These are phyloP conservation scores for Abscondita cerata DNA, from an alignment of 2,888 invertebrate species.

Conservation along the genomic window DNA sequence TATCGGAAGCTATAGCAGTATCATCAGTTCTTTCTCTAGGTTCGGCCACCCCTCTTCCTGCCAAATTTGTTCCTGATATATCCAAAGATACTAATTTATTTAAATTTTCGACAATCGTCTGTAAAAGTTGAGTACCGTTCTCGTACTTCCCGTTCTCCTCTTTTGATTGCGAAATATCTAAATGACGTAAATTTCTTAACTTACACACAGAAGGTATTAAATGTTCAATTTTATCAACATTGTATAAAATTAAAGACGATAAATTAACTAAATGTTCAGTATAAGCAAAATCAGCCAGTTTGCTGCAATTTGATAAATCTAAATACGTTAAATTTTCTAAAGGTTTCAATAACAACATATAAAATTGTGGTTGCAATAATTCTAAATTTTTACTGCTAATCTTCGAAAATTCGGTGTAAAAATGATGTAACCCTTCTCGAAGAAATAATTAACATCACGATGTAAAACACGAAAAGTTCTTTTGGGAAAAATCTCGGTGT, in stretches of 20 bases:
- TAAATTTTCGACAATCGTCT: slow-evolving; percentile 74
- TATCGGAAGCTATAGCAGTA: slow-evolving; percentile 70
- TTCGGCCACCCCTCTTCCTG: slow-evolving; percentile 80
- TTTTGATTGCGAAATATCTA: slow-evolving; percentile 85
- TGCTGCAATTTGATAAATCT: slow-evolving; percentile 73
- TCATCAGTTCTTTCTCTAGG: slow-evolving; percentile 55
- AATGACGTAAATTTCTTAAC: slow-evolving; percentile 67
- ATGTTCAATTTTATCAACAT: slow-evolving; percentile 73
- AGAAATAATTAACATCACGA: slow-evolving; percentile 43
- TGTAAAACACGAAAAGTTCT: slow-evolving; percentile 23
- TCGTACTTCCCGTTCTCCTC: slow-evolving; percentile 74
- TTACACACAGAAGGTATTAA: slow-evolving; percentile 68
- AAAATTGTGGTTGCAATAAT: slow-evolving; percentile 61
- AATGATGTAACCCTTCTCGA: slow-evolving; percentile 61
- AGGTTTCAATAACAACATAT: slow-evolving; percentile 64
- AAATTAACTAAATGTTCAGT: slow-evolving; percentile 72
- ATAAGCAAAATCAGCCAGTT: slow-evolving; percentile 71
- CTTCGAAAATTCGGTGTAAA: slow-evolving; percentile 66
- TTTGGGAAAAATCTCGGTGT: slow-evolving; percentile 66
- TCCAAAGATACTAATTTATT: slow-evolving; percentile 83
- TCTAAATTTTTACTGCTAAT: slow-evolving; percentile 66
- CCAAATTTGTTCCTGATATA: slow-evolving; percentile 95
- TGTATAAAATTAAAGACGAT: slow-evolving; percentile 79
- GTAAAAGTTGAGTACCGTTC: slow-evolving; percentile 76
- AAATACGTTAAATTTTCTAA: slow-evolving; percentile 70